Evolutionary conservation across 2,888 invertebrate genomes (phyloP).

Genomic region (Germaria angustata): DNA sequence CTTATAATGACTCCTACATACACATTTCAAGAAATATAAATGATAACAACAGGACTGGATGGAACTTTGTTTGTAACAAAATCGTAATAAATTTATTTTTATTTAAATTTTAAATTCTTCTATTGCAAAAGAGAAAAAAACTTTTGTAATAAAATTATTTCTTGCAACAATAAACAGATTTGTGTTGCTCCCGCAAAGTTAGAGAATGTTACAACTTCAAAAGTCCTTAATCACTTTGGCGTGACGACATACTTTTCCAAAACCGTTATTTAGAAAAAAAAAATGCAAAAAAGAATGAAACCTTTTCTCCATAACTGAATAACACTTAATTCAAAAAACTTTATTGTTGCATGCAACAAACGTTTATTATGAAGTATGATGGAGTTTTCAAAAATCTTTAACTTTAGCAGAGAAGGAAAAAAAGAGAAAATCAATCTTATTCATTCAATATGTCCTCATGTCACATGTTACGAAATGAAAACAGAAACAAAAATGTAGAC

Average conservation of each 20-base stretch:
- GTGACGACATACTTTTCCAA: conserved; percentile 51
- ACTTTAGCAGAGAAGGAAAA: conserved; percentile 23
- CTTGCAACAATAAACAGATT: not conserved
- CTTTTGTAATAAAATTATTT: not conserved
- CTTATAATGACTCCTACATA: too few relatives aligned
- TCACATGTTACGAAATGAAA: conserved; percentile 58
- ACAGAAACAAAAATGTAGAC: conserved; percentile 34
- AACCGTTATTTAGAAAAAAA: conserved; percentile 10
- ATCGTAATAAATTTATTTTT: not conserved
- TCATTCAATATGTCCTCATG: conserved; percentile 65
- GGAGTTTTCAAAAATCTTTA: conserved; percentile 34
- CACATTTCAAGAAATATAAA: too few relatives aligned
- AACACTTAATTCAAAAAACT: not conserved
- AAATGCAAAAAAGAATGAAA: not conserved
- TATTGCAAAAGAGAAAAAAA: not conserved
- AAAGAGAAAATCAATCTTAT: conserved; percentile 65
- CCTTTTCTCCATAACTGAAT: conserved; percentile 24
- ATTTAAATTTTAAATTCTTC: not conserved
- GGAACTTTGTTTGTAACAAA: not conserved
- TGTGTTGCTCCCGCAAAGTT: not conserved
- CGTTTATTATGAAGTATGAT: conserved; percentile 15
- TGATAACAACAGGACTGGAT: too few relatives aligned
- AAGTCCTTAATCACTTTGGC: conserved; percentile 54
- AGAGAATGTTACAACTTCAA: conserved; percentile 2
- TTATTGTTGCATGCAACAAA: conserved; percentile 49